These are phyloP conservation scores for Ivindomyrus marchei DNA, from an alignment of 2,113 vertebrate species.

Conservation along the genomic window DNA sequence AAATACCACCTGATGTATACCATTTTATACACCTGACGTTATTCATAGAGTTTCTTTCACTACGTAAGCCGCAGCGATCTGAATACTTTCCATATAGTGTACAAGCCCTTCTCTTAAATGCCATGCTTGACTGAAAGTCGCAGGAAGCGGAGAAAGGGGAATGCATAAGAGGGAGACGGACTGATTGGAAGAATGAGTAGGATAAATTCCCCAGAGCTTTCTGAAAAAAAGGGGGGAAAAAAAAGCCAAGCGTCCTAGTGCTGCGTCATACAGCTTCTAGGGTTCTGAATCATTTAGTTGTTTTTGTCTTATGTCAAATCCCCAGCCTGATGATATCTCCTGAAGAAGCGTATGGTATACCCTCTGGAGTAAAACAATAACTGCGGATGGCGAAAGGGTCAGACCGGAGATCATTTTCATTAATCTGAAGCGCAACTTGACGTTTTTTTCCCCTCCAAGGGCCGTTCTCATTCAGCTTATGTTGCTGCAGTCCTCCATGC, in stretches of 20 bases:
- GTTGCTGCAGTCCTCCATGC: not conserved
- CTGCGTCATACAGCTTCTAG: constrained; percentile 19
- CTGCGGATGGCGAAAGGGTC: constrained; percentile 16
- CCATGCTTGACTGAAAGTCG: constrained; percentile 15
- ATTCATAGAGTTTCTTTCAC: not conserved
- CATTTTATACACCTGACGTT: not conserved
- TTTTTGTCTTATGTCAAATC: constrained; percentile 25
- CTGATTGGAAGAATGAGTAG: not conserved
- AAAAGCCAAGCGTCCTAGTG: not conserved
- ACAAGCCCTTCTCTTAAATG: constrained; percentile 14
- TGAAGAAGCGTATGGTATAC: not conserved
- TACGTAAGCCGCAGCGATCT: not conserved
- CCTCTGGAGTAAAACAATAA: constrained; percentile 12
- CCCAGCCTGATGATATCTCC: constrained; percentile 14
- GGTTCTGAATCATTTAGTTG: constrained; percentile 29
- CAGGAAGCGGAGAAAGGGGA: not conserved
- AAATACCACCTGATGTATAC: not conserved
- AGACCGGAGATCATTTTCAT: constrained; percentile 23
- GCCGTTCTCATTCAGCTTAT: not conserved
- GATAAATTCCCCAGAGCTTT: constrained; percentile 1
- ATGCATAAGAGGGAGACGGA: not conserved
- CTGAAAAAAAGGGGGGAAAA: not conserved
- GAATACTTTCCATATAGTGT: not conserved
- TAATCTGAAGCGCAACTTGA: constrained; percentile 9
- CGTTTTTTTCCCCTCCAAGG: not conserved